Conservation (phyloP, 1,140 invertebrate species). For the Condylostylus longicornis region DNA sequence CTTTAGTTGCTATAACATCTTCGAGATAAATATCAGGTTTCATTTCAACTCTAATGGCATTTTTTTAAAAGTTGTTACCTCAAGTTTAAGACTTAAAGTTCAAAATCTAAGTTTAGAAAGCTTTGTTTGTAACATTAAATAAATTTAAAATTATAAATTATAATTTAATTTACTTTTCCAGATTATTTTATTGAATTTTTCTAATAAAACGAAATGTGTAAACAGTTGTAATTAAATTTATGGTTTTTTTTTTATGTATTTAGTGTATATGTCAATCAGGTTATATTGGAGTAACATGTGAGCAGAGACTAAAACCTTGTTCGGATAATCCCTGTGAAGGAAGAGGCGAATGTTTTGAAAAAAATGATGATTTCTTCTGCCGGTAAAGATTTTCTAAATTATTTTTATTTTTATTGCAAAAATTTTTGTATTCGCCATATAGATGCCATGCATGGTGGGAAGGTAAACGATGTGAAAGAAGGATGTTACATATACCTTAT, state of each 20-base stretch:
- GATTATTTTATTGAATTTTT: background rate
- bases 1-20: too few species aligned
- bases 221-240: background rate
- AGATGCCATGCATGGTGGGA: constrained; percentile 56
- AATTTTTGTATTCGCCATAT: background rate
- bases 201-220: too few species aligned
- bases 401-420: background rate
- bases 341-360: constrained; percentile 48
- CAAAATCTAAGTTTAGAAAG: too few species aligned
- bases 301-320: constrained; percentile 48
- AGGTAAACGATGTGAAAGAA: constrained; percentile 43
- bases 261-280: constrained; percentile 45
- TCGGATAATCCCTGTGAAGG: constrained; percentile 52
- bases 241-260: constrained; percentile 1
- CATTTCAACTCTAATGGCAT: background rate
- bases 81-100: too few species aligned
- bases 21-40: too few species aligned
- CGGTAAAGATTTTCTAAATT: constrained; percentile 18
- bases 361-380: constrained; percentile 46
- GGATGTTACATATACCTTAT: constrained; percentile 48
- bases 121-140: too few species aligned
- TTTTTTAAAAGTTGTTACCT: background rate
- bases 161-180: background rate
- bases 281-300: constrained; percentile 48
- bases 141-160: too few species aligned